A percentile compares a stretch with the other conserved stretches of the same genome.
Evolutionary conservation across 2,888 invertebrate genomes (phyloP).

Genomic region (Eudemis profundana): DNA sequence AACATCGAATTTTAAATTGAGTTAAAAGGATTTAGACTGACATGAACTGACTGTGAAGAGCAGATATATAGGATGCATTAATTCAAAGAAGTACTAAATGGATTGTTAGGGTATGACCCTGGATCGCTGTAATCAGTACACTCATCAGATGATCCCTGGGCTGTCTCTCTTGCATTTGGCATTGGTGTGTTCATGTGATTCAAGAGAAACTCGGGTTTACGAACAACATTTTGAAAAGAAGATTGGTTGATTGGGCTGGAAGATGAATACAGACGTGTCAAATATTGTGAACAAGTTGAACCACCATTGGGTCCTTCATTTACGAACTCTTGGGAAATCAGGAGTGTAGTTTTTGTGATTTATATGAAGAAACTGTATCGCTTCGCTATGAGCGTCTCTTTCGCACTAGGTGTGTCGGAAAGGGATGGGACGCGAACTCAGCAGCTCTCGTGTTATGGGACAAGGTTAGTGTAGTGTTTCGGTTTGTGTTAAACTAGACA

Average conservation of each 20-base stretch:
- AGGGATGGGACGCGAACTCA: not conserved
- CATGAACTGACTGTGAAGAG: too few relatives aligned
- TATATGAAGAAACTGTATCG: not conserved
- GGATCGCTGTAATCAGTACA: too few relatives aligned
- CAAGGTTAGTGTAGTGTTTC: not conserved
- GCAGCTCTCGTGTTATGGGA: slow-evolving; percentile 4
- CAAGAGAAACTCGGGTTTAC: too few relatives aligned
- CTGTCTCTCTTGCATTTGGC: too few relatives aligned
- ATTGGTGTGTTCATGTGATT: too few relatives aligned
- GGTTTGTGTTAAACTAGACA: slow-evolving; percentile 1
- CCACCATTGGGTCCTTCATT: not conserved
- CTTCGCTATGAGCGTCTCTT: slow-evolving; percentile 1
- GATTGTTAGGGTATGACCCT: too few relatives aligned
- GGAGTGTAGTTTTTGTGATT: slow-evolving; percentile 15
- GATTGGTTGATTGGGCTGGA: not conserved
- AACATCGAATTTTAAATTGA: too few relatives aligned
- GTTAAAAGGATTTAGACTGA: too few relatives aligned
- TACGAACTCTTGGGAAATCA: not conserved
- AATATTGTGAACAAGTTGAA: not conserved
- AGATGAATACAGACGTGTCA: slow-evolving; percentile 1
- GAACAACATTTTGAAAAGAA: too few relatives aligned
- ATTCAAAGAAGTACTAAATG: too few relatives aligned
- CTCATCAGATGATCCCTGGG: too few relatives aligned
- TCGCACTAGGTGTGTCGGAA: slow-evolving; percentile 11
- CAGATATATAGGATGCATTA: too few relatives aligned